Percentiles rank a stretch among this genome's conserved stretches.
phyloP scores from a whole-genome alignment of 2,888 invertebrate genomes.

The Himalopsyche kuldschensis region DNA sequence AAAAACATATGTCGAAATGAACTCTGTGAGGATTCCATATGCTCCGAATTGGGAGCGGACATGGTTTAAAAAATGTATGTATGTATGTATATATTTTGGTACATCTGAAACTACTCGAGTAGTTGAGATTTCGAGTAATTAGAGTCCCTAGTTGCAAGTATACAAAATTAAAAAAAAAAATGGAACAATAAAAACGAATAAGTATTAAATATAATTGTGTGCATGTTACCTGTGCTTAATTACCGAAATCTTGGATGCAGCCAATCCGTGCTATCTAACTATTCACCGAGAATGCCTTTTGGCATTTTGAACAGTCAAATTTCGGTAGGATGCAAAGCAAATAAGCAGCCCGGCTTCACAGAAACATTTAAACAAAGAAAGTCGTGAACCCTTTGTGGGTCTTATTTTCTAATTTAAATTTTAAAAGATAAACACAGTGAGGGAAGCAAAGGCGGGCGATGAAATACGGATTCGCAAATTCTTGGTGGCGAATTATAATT shows the following conservation, averaged over 20 bases:
- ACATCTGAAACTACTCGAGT: no score
- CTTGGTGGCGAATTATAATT: background rate
- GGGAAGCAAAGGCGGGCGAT: background rate
- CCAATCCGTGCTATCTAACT: background rate
- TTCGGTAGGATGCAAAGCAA: background rate
- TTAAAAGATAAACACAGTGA: background rate
- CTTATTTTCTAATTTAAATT: conserved; percentile 3
- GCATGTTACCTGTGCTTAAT: no score
- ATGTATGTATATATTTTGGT: no score
- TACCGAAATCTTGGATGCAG: background rate
- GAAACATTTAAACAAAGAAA: conserved; percentile 5
- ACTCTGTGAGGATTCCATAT: no score
- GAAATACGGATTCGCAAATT: background rate
- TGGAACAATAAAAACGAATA: no score
- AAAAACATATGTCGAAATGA: no score
- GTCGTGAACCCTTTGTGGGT: background rate
- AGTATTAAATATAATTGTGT: no score
- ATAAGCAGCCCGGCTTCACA: background rate
- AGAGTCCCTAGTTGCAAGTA: no score
- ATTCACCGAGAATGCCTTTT: background rate
- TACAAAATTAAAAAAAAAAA: no score
- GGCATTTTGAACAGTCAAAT: background rate
- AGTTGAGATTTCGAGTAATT: no score
- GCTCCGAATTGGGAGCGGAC: no score
- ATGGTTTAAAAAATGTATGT: no score